These are phyloP conservation scores for Bothrops jararaca DNA, from an alignment of 2,113 vertebrate genomes.

Conservation along the genomic window DNA sequence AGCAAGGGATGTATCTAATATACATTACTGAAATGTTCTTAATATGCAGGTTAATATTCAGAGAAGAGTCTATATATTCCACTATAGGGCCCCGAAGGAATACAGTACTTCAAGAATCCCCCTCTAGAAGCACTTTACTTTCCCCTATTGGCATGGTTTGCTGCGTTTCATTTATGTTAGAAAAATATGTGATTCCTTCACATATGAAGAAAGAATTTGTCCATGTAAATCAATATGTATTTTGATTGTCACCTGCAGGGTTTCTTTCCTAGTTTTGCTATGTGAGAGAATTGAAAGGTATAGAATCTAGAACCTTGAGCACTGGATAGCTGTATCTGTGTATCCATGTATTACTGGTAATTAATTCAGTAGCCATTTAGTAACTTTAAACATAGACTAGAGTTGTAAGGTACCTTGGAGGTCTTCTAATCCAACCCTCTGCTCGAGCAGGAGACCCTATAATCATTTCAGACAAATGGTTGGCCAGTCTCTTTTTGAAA, in stretches of 20 bases:
- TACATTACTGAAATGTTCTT: not conserved
- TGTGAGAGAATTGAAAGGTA: not conserved
- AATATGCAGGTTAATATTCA: not conserved
- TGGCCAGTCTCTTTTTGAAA: not conserved
- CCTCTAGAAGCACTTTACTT: not conserved
- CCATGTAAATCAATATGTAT: not conserved
- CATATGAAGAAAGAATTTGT: not conserved
- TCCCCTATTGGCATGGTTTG: not conserved
- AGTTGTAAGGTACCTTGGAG: not conserved
- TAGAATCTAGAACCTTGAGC: not conserved
- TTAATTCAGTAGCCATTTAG: not conserved
- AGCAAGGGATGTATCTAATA: conserved; percentile 29
- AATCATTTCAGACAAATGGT: not conserved
- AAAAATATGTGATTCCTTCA: not conserved
- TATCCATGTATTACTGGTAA: not conserved
- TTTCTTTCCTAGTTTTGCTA: not conserved
- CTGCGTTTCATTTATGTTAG: not conserved
- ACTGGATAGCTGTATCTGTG: not conserved
- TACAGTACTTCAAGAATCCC: not conserved
- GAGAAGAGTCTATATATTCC: not conserved
- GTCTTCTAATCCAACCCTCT: not conserved
- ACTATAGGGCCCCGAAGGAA: not conserved
- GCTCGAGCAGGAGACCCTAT: not conserved
- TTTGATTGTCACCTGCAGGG: not conserved
- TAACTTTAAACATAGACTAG: not conserved